These are phyloP conservation scores for Hofmannophila pseudospretella DNA, from an alignment of 2,888 invertebrate species.

Conservation along the genomic window DNA sequence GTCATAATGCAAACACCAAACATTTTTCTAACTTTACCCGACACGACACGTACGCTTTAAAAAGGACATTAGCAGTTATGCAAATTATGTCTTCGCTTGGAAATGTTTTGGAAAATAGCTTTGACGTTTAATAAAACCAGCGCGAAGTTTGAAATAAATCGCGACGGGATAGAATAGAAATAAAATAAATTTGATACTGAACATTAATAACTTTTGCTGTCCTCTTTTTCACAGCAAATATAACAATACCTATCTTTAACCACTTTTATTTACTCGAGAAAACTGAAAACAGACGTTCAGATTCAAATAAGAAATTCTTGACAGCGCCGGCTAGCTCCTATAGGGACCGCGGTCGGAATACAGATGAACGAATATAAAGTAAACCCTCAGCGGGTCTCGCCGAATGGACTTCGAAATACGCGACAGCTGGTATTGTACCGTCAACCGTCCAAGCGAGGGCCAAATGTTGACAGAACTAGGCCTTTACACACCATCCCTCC, in stretches of 20 bases:
- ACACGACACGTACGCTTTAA: constrained; percentile 23
- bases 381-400: constrained; percentile 38
- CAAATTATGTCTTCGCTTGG: constrained; percentile 32
- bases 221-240: no score
- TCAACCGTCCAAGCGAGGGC: constrained; percentile 11
- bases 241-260: no score
- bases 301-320: constrained; percentile 52
- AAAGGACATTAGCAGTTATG: constrained; percentile 34
- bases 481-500: not conserved
- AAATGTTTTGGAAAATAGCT: constrained; percentile 24
- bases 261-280: constrained; percentile 5
- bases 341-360: constrained; percentile 38
- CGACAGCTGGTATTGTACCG: constrained; percentile 28
- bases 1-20: constrained; percentile 21
- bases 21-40: constrained; percentile 29
- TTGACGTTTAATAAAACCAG: constrained; percentile 12
- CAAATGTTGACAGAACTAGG: not conserved
- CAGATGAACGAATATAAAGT: constrained; percentile 55
- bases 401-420: constrained; percentile 44
- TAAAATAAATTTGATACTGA: no score
- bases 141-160: not conserved
- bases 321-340: constrained; percentile 33
- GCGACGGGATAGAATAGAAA: no score
- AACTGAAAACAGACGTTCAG: constrained; percentile 35
- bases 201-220: no score